phyloP scores from a whole-genome alignment of 1,140 invertebrate species.

The Steinernema feltiae region DNA sequence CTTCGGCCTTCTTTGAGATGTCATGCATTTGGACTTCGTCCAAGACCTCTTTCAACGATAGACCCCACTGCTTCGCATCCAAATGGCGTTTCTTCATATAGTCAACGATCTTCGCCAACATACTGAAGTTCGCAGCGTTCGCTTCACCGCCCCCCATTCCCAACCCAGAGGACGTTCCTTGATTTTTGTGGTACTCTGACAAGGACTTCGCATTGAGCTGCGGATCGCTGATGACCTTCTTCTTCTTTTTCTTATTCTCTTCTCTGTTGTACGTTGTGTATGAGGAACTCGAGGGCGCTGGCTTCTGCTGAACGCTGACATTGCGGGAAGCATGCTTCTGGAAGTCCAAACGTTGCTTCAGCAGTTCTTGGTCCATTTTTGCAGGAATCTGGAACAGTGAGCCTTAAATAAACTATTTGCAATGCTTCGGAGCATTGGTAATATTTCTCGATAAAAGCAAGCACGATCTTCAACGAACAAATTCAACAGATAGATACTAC shows the following conservation, averaged over 20 bases:
- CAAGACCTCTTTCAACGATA: slow-evolving; percentile 86
- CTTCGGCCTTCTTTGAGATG: slow-evolving; percentile 75
- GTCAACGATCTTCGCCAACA: slow-evolving; percentile 92
- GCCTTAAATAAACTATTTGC: too few relatives aligned
- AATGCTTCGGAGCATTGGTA: too few relatives aligned
- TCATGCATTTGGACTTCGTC: slow-evolving; percentile 97
- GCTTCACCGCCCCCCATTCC: background rate
- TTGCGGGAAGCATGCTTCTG: background rate
- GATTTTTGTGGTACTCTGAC: background rate
- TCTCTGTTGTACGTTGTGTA: background rate
- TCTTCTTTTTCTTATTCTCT: slow-evolving; percentile 11
- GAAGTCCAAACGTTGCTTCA: background rate
- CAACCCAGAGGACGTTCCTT: background rate
- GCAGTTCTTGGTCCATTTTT: background rate
- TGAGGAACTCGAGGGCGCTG: background rate
- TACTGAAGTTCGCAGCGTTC: slow-evolving; percentile 79
- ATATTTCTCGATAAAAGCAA: too few relatives aligned
- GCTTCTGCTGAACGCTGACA: background rate
- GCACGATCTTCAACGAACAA: too few relatives aligned
- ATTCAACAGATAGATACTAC: too few relatives aligned
- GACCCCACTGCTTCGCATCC: slow-evolving; percentile 80
- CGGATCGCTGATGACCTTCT: background rate
- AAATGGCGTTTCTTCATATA: slow-evolving; percentile 86
- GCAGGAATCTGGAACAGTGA: background rate
- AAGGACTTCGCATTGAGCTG: background rate